Base-by-base conservation (phyloP, 1,140 invertebrate genomes). In the Argopecten irradians region DNA sequence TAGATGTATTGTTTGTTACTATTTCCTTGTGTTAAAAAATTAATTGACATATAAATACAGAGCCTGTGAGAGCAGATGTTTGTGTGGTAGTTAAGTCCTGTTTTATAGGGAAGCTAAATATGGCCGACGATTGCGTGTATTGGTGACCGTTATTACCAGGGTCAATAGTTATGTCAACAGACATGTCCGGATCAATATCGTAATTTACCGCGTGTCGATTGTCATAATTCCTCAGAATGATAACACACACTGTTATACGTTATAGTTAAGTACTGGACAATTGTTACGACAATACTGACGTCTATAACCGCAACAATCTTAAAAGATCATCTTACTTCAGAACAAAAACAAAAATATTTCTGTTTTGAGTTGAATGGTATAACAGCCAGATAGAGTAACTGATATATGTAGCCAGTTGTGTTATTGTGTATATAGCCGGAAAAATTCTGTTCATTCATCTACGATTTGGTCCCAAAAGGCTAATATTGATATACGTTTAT, bases 301-400 rank as follows among this genome's bases (percentile, higher is more conserved):
- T 71, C 55, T 71, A 71, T 71, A 71, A 3, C 0, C 55, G 22
- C 1, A n/a, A 16, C 55, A 71, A 71, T 71, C 55, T 28, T 16
- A 8, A n/a, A 1, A 71, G 55, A 71, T 71, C 55, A 71, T 71
- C 55, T 71, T 71, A 28, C 55, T 5, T 28, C 22, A 3, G 55
- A 71, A 71, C 55, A 71, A 71, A 71, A 71, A 71, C 55, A 3
- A 71, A 71, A 71, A 71, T 71, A 71, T 71, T 71, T 71, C 55
- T 71, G 55, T 71, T 71, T 71, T 1, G 55, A 71, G 55, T 28
- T 71, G 55, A 71, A 71, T 71, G 55, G 55, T 71, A n/a, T 71
- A 71, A 7, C 55, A 28, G 28, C 28, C 16, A 71, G 55, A 71
- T 71, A 71, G 55, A 71, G 55, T 71, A 71, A 71, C 22, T 5